A percentile compares a stretch with the other conserved stretches of the same genome.
Evolutionary conservation across 1,140 invertebrate genomes (phyloP).

Genomic region (Camponotus vicinus): DNA sequence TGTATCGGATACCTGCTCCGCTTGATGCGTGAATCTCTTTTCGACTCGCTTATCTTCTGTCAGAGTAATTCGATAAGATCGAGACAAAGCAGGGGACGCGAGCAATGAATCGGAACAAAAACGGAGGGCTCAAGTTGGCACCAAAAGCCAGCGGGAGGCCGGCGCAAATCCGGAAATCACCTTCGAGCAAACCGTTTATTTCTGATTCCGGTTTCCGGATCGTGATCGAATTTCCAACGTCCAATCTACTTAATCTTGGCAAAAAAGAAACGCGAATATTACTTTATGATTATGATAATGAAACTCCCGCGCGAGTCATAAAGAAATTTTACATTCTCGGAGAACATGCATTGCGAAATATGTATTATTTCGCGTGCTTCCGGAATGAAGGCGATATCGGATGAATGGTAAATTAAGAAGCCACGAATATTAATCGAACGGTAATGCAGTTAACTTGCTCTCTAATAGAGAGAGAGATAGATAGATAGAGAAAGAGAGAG

Average conservation of each 20-base stretch:
- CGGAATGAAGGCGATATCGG: not conserved
- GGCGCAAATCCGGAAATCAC: constrained; percentile 55
- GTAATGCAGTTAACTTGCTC: not conserved
- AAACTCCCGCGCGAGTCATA: not conserved
- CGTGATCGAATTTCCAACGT: constrained; percentile 43
- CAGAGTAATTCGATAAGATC: constrained; percentile 57
- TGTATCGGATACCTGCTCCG: not conserved
- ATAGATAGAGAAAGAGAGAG: not conserved
- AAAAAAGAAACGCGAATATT: constrained; percentile 13
- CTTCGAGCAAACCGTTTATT: constrained; percentile 48
- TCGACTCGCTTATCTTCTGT: constrained; percentile 32
- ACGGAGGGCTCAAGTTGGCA: constrained; percentile 46
- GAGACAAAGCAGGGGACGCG: constrained; percentile 42
- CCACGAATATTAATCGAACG: constrained; percentile 36
- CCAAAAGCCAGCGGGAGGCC: constrained; percentile 16
- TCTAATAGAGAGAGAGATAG: not conserved
- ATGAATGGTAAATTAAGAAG: constrained; percentile 32
- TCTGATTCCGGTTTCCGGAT: constrained; percentile 62
- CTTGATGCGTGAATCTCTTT: not conserved
- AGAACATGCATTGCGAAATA: not conserved
- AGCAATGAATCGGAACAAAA: constrained; percentile 47
- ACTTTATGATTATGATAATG: constrained; percentile 40
- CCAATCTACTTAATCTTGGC: constrained; percentile 51
- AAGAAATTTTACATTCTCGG: not conserved
- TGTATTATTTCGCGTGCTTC: constrained; percentile 22